These are phyloP conservation scores for Schizotus pectinicornis DNA, from an alignment of 2,888 invertebrate species.

Conservation along the genomic window DNA sequence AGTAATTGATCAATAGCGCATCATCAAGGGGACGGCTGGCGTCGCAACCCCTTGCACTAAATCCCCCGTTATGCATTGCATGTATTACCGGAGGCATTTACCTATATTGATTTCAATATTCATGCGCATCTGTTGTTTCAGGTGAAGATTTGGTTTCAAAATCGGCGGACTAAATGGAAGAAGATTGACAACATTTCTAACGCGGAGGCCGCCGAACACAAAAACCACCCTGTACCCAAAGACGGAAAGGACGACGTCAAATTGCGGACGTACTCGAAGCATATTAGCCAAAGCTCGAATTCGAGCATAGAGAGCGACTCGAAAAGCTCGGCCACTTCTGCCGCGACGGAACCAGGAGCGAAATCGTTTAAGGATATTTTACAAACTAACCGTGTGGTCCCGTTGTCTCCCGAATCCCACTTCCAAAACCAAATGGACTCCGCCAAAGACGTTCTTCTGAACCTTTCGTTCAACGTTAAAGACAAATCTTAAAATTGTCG, in stretches of 20 bases:
- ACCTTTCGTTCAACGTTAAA: constrained; percentile 52
- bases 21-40: constrained; percentile 45
- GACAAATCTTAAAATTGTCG: constrained; percentile 45
- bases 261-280: constrained; percentile 41
- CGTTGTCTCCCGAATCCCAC: constrained; percentile 46
- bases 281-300: constrained; percentile 53
- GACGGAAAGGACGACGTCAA: constrained; percentile 44
- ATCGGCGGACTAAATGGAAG: constrained; percentile 84
- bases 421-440: constrained; percentile 52
- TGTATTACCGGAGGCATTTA: constrained; percentile 46
- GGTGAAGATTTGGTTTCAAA: constrained; percentile 94
- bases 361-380: constrained; percentile 54
- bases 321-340: constrained; percentile 51
- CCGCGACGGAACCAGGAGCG: constrained; percentile 37
- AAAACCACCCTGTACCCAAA: constrained; percentile 59
- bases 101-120: constrained; percentile 48
- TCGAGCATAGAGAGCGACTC: constrained; percentile 57
- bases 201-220: constrained; percentile 86
- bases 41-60: constrained; percentile 41
- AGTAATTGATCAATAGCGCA: constrained; percentile 53
- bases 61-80: constrained; percentile 47
- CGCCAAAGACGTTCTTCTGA: constrained; percentile 54
- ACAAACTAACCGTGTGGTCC: constrained; percentile 40
- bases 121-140: constrained; percentile 60
- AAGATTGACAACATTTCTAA: constrained; percentile 92